These are phyloP conservation scores for Zhuqinia jingwanae DNA, from an alignment of 2,888 invertebrate genomes.

Conservation along the genomic window DNA sequence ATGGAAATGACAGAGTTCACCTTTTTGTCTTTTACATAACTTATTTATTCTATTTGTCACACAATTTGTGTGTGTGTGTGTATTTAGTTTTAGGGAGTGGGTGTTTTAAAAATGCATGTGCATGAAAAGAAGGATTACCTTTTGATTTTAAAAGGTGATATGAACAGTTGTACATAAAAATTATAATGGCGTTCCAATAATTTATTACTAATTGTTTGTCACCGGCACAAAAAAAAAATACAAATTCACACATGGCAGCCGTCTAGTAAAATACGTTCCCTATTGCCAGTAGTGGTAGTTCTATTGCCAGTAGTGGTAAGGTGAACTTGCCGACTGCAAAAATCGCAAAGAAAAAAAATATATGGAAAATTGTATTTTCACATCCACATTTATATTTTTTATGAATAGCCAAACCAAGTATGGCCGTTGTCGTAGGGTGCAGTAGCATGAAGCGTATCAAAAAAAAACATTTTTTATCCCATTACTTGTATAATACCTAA, in stretches of 20 bases:
- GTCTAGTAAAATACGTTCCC: too few relatives aligned
- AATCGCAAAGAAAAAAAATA: too few relatives aligned
- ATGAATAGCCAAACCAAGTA: too few relatives aligned
- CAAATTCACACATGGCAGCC: neutral
- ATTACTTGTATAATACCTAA: too few relatives aligned
- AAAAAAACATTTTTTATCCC: too few relatives aligned
- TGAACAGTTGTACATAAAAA: constrained; percentile 2
- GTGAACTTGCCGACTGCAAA: too few relatives aligned
- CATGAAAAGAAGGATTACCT: neutral
- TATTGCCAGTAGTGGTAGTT: too few relatives aligned
- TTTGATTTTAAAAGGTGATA: constrained; percentile 19
- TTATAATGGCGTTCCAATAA: constrained; percentile 36
- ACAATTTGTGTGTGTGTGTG: neutral
- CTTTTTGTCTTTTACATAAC: too few relatives aligned
- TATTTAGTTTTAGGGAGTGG: neutral
- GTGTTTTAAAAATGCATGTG: neutral
- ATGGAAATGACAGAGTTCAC: neutral
- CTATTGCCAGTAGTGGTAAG: too few relatives aligned
- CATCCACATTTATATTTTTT: too few relatives aligned
- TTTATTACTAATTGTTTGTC: constrained; percentile 69
- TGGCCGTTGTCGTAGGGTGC: neutral
- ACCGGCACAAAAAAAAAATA: constrained; percentile 19
- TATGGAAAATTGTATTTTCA: too few relatives aligned
- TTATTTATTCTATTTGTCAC: neutral
- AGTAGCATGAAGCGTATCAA: too few relatives aligned